phyloP scores from a whole-genome alignment of 2,888 invertebrate species.

The Ectemnius cavifrons region DNA sequence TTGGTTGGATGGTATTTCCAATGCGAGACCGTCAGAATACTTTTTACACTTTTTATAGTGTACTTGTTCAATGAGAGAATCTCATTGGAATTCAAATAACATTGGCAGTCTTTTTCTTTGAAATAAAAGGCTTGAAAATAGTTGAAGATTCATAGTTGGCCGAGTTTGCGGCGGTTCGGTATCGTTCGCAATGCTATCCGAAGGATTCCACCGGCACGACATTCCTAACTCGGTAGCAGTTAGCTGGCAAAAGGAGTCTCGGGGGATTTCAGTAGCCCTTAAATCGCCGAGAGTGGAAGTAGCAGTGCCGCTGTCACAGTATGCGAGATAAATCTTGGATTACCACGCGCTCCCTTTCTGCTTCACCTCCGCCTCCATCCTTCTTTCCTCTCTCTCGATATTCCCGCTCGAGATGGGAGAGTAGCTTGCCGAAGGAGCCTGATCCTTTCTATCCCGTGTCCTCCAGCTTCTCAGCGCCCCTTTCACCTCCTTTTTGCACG shows the following conservation, averaged over 20 bases:
- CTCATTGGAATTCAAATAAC: not conserved
- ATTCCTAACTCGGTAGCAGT: conserved; percentile 33
- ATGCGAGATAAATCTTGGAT: conserved; percentile 76
- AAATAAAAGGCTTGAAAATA: not conserved
- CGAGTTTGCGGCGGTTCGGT: not conserved
- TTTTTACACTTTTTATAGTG: too few relatives aligned
- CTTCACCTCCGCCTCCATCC: conserved; percentile 33
- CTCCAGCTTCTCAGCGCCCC: conserved; percentile 13
- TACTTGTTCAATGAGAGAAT: too few relatives aligned
- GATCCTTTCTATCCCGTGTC: conserved; percentile 35
- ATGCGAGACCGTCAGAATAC: too few relatives aligned
- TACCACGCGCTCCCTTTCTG: conserved; percentile 64
- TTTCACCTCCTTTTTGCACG: conserved; percentile 30
- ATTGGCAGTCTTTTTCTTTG: not conserved
- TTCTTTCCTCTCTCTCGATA: conserved; percentile 22
- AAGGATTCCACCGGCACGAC: conserved; percentile 15
- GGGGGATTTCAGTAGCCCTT: conserved; percentile 60
- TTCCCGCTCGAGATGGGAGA: conserved; percentile 38
- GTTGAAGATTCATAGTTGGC: not conserved
- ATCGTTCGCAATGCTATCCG: conserved; percentile 7
- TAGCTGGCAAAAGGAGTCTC: conserved; percentile 30
- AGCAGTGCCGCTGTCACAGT: conserved; percentile 63
- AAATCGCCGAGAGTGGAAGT: conserved; percentile 54
- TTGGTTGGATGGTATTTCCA: too few relatives aligned
- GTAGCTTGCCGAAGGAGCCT: conserved; percentile 49